Evolutionary conservation across 1,140 invertebrate genomes (phyloP).

Genomic region (Drosophila yakuba): DNA sequence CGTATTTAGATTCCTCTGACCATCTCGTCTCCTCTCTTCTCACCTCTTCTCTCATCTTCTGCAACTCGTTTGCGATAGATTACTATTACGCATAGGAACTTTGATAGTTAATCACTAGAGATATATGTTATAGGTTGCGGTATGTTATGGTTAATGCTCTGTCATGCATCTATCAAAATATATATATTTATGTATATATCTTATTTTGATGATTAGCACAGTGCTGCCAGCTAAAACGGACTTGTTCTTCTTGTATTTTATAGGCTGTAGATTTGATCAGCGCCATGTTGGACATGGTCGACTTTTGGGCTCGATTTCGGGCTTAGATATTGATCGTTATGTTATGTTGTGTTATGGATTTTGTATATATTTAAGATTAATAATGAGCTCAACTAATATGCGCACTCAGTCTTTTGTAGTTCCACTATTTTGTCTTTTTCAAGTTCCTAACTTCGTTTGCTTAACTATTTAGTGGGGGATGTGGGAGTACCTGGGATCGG

Average conservation of each 20-base stretch:
- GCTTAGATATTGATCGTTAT: constrained; percentile 41
- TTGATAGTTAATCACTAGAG: constrained; percentile 84
- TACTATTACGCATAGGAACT: constrained; percentile 83
- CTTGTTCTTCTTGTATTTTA: constrained; percentile 69
- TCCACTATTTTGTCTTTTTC: constrained; percentile 81
- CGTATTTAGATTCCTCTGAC: constrained; percentile 67
- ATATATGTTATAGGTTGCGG: constrained; percentile 63
- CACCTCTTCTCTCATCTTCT: neutral
- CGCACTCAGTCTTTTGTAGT: constrained; percentile 84
- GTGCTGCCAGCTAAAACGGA: constrained; percentile 82
- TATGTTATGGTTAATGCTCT: constrained; percentile 51
- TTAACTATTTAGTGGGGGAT: constrained; percentile 53
- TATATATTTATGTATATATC: constrained; percentile 18
- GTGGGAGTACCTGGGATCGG: constrained; percentile 1
- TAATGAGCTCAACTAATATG: constrained; percentile 84
- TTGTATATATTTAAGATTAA: constrained; percentile 76
- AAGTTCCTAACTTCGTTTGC: constrained; percentile 54
- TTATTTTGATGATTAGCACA: constrained; percentile 56
- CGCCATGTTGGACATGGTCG: constrained; percentile 71
- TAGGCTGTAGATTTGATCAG: constrained; percentile 35
- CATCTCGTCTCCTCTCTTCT: neutral
- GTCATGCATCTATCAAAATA: constrained; percentile 48
- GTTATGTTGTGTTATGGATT: constrained; percentile 29
- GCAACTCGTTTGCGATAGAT: constrained; percentile 59
- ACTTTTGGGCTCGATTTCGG: constrained; percentile 13